A percentile compares a stretch with the other conserved stretches of the same genome.
These are phyloP conservation scores for Sylvia borin DNA, from an alignment of 2,797 vertebrate species.

Conservation along the genomic window DNA sequence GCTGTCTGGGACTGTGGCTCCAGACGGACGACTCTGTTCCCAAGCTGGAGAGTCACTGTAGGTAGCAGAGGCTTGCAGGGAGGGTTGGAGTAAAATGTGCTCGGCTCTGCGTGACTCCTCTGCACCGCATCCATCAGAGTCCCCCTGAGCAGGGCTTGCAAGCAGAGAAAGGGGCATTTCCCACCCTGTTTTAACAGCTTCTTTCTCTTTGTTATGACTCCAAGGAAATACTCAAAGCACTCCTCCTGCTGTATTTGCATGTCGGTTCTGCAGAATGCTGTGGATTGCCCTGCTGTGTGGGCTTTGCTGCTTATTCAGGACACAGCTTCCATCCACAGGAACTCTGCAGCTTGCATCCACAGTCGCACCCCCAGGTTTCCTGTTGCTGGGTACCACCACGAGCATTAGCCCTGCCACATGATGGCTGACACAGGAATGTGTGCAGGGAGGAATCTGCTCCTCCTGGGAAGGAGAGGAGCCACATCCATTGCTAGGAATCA, in stretches of 20 bases:
- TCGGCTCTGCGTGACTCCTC: not conserved
- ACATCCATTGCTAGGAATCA: not conserved
- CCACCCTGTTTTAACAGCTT: not conserved
- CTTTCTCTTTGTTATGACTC: not conserved
- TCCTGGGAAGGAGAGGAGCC: not conserved
- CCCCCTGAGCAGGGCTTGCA: not conserved
- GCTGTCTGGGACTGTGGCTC: constrained; percentile 59
- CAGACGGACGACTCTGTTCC: constrained; percentile 41
- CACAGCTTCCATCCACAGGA: not conserved
- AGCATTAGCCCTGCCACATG: not conserved
- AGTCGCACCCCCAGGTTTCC: not conserved
- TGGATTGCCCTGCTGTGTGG: not conserved
- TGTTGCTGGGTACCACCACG: not conserved
- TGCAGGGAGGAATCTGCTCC: not conserved
- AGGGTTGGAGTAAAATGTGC: not conserved
- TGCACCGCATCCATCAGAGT: not conserved
- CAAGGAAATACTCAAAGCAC: not conserved
- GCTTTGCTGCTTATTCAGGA: constrained; percentile 5
- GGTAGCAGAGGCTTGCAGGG: not conserved
- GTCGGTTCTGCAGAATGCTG: not conserved
- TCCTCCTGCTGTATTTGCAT: not conserved
- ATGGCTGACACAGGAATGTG: not conserved
- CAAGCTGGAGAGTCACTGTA: not conserved
- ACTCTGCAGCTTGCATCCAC: not conserved
- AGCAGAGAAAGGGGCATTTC: not conserved